These are phyloP conservation scores for Drosophila fungiperda DNA, from an alignment of 2,888 invertebrate genomes.

Conservation along the genomic window DNA sequence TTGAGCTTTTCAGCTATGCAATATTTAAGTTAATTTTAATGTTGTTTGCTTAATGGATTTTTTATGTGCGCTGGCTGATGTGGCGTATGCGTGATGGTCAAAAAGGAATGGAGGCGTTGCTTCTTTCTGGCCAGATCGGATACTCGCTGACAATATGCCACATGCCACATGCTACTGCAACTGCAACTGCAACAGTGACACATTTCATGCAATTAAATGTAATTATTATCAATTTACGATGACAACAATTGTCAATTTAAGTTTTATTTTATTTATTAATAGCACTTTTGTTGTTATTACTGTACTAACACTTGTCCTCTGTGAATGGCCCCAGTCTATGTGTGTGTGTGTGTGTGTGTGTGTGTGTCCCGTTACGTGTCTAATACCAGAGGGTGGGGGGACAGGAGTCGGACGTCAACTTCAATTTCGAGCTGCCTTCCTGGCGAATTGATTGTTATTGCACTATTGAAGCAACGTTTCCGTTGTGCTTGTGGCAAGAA, in stretches of 20 bases:
- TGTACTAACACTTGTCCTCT: conserved; percentile 21
- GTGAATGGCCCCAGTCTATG: neutral
- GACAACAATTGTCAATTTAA: conserved; percentile 78
- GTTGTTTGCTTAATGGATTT: conserved; percentile 73
- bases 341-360: conserved; percentile 11
- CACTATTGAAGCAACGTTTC: conserved; percentile 44
- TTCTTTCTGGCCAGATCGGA: conserved; percentile 31
- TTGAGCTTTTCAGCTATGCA: conserved; percentile 44
- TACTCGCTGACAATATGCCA: conserved; percentile 45
- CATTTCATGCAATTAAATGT: conserved; percentile 75
- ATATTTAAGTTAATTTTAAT: conserved; percentile 75
- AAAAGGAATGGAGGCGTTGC: neutral
- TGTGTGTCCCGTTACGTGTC: conserved; percentile 31
- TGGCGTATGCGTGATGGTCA: conserved; percentile 60
- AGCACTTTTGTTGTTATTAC: conserved; percentile 40
- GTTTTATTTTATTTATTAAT: conserved; percentile 71
- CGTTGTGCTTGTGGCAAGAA: conserved; percentile 36
- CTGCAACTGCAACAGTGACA: conserved; percentile 14
- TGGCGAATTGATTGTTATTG: conserved; percentile 53
- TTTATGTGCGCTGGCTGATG: conserved; percentile 60
- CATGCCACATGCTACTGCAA: conserved; percentile 60
- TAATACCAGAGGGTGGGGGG: conserved; percentile 40
- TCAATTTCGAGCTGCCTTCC: conserved; percentile 68
- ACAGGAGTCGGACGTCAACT: conserved; percentile 45
- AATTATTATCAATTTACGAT: conserved; percentile 77